Evolutionary conservation across 1,140 invertebrate genomes (phyloP), one percentile per base, ranked within the genome.

Genomic region (Chrysomallon squamiferum): DNA sequence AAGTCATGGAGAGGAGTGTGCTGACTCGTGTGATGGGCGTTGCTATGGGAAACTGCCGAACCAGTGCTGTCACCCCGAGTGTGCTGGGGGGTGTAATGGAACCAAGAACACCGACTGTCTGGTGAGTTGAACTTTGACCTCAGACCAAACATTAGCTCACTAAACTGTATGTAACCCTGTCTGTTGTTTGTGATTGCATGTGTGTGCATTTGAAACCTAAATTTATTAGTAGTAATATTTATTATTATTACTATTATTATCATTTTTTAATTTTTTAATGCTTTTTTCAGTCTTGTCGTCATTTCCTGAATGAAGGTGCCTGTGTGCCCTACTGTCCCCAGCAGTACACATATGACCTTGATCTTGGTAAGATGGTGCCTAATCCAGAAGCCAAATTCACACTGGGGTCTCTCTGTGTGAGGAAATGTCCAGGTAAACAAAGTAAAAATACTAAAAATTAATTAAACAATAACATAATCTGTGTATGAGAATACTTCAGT

Each of bases 41-140:
- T 99, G 96, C 83, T 98, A 95, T 80, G 95, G 95, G 0, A 89
- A 91, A 0, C 91, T 94, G 66, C 95, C 95, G 0, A 76, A 82
- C 49, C 93, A 98, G 81, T 99, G 96, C 84, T 99, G 96, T 79
- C 96, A 98, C 85, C 87, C 95, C 13, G 97, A 97, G 83, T 99
- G 96, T 85, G 96, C 95, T 9, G 96, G 95, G 41, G 96, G 96
- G 5, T 98, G 96, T 79, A 93, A 89, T 0, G 96, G 96, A 0
- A 95, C 96, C 0, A 93, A 92, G 68, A 94, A 96, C 76, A 94
- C 91, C 75, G 93, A 98, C 81, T 99, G 96, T 79, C 89, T 96
- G 69, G 89, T 91, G 82, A 87, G 87, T 83, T 52, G 3, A 29
- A n/a, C n/a, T n/a, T n/a, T n/a, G n/a, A n/a, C n/a, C n/a, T n/a